phyloP scores from a whole-genome alignment of 2,888 invertebrate genomes.

The Amphipoea oculea region DNA sequence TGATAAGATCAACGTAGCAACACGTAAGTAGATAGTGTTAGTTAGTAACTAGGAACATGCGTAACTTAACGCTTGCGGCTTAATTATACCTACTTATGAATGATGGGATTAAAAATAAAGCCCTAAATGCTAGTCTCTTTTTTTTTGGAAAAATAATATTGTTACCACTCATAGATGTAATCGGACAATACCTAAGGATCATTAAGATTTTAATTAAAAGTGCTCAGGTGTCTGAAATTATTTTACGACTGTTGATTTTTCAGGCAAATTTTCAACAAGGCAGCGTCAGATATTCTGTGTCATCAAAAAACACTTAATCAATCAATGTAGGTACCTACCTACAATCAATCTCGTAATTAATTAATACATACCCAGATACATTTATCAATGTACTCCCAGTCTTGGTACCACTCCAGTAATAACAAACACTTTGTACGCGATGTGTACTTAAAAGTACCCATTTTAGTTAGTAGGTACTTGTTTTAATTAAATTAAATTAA shows the following conservation, averaged over 20 bases:
- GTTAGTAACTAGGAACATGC: neutral
- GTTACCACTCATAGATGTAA: neutral
- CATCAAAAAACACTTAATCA: conserved; percentile 8
- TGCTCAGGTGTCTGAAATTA: neutral
- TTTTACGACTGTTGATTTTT: conserved; percentile 1
- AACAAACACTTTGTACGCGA: conserved; percentile 76
- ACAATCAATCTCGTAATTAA: conserved; percentile 24
- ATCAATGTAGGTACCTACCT: neutral
- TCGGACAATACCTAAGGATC: neutral
- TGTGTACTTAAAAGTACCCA: conserved; percentile 41
- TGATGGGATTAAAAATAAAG: neutral
- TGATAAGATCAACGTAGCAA: neutral
- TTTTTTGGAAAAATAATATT: too few species aligned
- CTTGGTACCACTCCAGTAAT: conserved; percentile 84
- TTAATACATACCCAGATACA: conserved; percentile 85
- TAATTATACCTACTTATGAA: neutral
- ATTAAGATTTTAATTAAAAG: neutral
- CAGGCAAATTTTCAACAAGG: neutral
- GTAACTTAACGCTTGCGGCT: neutral
- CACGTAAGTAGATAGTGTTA: neutral
- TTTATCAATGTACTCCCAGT: conserved; percentile 83
- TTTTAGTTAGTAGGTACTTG: neutral
- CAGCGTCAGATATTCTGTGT: neutral
- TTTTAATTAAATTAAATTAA: conserved; percentile 1
- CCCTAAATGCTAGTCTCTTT: neutral